A percentile compares a stretch with the other conserved stretches of the same genome.
These are phyloP conservation scores for Clarias fuscus DNA, from an alignment of 2,797 vertebrate genomes.

Conservation along the genomic window DNA sequence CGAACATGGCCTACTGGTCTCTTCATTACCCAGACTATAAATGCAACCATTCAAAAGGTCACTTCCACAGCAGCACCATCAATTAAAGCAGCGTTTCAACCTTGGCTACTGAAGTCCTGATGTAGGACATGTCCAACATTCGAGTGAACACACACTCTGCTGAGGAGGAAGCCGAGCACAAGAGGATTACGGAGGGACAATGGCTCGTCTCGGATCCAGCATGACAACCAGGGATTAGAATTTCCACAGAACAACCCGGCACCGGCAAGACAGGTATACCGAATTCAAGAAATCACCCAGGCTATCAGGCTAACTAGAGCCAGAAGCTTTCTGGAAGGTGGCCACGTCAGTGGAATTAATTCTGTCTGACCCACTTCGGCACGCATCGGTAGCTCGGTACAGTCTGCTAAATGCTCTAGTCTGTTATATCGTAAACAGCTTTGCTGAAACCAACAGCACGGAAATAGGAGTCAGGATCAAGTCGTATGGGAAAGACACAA, in stretches of 20 bases:
- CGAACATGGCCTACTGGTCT: conserved; percentile 33
- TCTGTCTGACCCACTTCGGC: conserved; percentile 51
- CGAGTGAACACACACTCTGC: conserved; percentile 21
- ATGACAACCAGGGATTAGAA: conserved; percentile 22
- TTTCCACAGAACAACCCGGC: conserved; percentile 21
- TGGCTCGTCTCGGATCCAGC: conserved; percentile 10
- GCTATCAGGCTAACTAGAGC: neutral
- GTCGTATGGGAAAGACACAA: conserved; percentile 19
- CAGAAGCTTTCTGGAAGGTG: conserved; percentile 38
- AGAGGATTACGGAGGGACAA: neutral
- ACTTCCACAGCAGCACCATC: conserved; percentile 48
- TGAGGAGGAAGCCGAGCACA: conserved; percentile 14
- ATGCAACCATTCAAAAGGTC: conserved; percentile 57
- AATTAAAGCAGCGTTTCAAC: conserved; percentile 52
- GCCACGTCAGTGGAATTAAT: conserved; percentile 54
- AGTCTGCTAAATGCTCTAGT: conserved; percentile 36
- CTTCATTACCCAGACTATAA: conserved; percentile 53
- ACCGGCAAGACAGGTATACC: neutral
- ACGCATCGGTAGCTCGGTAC: conserved; percentile 49
- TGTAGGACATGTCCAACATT: conserved; percentile 19
- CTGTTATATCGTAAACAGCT: conserved; percentile 38
- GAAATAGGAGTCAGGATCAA: conserved; percentile 27
- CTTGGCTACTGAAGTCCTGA: conserved; percentile 15
- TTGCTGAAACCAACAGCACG: conserved; percentile 38
- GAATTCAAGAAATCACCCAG: neutral